Evolutionary conservation across 35 echinoderm and acorn worm genomes (phyloP).

Genomic region (Strongylocentrotus purpuratus): DNA sequence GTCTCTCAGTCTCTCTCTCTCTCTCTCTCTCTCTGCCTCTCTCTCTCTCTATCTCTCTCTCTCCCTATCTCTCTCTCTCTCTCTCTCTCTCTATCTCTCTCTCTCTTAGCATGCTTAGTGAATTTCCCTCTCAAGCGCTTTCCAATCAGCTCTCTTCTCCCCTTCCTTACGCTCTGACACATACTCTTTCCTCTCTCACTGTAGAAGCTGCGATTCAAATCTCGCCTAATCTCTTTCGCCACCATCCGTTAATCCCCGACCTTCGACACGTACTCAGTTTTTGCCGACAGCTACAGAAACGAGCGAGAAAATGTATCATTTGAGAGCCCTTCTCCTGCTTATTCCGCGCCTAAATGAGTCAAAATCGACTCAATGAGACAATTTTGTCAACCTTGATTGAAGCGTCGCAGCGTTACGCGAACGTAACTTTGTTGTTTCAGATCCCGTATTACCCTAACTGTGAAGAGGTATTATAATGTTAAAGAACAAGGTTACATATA

Average conservation of each 20-base stretch:
- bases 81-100: background rate
- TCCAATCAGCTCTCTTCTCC: too few relatives aligned
- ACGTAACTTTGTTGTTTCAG: conserved; percentile 32
- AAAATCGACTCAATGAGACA: conserved; percentile 31
- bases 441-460: background rate
- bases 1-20: background rate
- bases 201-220: background rate
- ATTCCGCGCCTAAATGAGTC: conserved; percentile 4
- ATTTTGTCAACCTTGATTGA: conserved; percentile 35
- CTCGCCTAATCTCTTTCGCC: conserved; percentile 27
- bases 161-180: too few relatives aligned
- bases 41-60: background rate
- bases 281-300: conserved; percentile 6
- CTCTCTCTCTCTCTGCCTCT: background rate
- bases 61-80: background rate
- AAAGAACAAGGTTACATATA: background rate
- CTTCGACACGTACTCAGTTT: conserved; percentile 9
- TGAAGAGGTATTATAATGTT: background rate
- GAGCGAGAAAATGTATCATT: background rate
- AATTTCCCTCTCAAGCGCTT: too few relatives aligned
- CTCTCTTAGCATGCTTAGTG: background rate
- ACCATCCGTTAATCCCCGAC: background rate
- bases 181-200: background rate
- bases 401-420: background rate
- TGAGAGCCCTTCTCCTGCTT: background rate